These are phyloP conservation scores for Caenorhabditis angaria DNA, from an alignment of 2,888 invertebrate species.

Conservation along the genomic window DNA sequence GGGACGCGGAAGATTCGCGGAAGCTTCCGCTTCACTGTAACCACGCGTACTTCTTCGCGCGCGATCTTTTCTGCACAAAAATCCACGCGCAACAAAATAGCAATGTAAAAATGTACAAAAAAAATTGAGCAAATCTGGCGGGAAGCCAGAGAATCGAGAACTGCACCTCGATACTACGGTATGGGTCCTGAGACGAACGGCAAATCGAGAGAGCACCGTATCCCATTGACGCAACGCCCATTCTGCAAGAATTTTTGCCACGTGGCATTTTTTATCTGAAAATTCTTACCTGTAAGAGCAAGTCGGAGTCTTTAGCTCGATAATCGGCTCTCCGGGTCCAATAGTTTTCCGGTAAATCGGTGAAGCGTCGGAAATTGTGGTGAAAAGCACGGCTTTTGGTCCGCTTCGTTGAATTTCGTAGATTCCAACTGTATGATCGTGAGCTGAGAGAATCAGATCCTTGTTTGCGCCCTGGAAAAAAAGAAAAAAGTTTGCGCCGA, in stretches of 20 bases:
- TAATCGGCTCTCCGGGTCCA: constrained; percentile 32
- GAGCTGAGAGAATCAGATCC: constrained; percentile 74
- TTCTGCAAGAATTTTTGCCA: constrained; percentile 76
- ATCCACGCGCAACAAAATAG: constrained; percentile 29
- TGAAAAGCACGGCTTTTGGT: constrained; percentile 25
- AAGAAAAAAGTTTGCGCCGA: background rate
- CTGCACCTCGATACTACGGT: constrained; percentile 19
- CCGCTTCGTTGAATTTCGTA: constrained; percentile 28
- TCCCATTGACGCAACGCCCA: constrained; percentile 88
- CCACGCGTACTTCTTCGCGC: constrained; percentile 30
- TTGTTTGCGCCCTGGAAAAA: constrained; percentile 18
- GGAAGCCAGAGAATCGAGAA: constrained; percentile 51
- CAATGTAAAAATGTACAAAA: constrained; percentile 25
- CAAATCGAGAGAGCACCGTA: constrained; percentile 77
- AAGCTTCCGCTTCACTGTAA: constrained; percentile 5
- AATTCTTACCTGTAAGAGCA: constrained; percentile 52
- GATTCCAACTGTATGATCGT: constrained; percentile 73
- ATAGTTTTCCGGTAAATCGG: constrained; percentile 31
- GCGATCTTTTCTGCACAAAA: constrained; percentile 20
- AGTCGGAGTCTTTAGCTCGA: constrained; percentile 54
- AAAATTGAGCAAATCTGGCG: constrained; percentile 41
- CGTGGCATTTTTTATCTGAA: background rate
- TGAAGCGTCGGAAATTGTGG: constrained; percentile 16
- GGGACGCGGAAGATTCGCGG: too few species aligned
- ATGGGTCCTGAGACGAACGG: constrained; percentile 17